A percentile compares a stretch with the other conserved stretches of the same genome.
Evolutionary conservation across 2,797 vertebrate genomes (phyloP).

Genomic region (Myripristis murdjan): DNA sequence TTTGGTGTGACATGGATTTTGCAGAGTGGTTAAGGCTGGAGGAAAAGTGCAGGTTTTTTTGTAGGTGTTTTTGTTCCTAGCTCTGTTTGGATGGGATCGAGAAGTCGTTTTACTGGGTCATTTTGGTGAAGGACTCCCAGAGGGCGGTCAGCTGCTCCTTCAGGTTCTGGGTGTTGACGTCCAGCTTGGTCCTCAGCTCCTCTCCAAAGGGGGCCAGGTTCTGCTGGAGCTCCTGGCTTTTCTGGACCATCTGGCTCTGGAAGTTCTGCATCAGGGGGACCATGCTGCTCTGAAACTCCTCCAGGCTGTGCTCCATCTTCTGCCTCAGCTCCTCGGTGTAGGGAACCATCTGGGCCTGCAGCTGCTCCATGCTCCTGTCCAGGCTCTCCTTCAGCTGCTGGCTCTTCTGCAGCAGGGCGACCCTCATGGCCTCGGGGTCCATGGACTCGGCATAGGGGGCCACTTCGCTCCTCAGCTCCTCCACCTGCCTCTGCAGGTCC

Average conservation of each 20-base stretch:
- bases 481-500: constrained; percentile 66
- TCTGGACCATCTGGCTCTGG: constrained; percentile 69
- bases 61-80: not conserved
- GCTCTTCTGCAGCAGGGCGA: constrained; percentile 69
- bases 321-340: constrained; percentile 77
- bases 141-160: constrained; percentile 63
- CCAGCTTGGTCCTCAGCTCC: constrained; percentile 73
- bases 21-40: no score
- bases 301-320: constrained; percentile 78
- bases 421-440: constrained; percentile 71
- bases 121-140: constrained; percentile 72
- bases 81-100: constrained; percentile 27
- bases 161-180: constrained; percentile 66
- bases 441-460: constrained; percentile 60
- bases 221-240: constrained; percentile 75
- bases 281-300: constrained; percentile 76
- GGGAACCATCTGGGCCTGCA: constrained; percentile 76
- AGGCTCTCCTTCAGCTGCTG: constrained; percentile 76
- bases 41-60: no score
- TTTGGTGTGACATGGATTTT: no score
- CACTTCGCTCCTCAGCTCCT: constrained; percentile 67
- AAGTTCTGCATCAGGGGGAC: constrained; percentile 70
- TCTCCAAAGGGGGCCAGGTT: constrained; percentile 73
- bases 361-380: constrained; percentile 60
- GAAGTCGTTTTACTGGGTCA: constrained; percentile 64